A percentile compares a stretch with the other conserved stretches of the same genome.
Evolutionary conservation across 1,140 invertebrate genomes (phyloP).

Genomic region (Sinonovacula constricta): DNA sequence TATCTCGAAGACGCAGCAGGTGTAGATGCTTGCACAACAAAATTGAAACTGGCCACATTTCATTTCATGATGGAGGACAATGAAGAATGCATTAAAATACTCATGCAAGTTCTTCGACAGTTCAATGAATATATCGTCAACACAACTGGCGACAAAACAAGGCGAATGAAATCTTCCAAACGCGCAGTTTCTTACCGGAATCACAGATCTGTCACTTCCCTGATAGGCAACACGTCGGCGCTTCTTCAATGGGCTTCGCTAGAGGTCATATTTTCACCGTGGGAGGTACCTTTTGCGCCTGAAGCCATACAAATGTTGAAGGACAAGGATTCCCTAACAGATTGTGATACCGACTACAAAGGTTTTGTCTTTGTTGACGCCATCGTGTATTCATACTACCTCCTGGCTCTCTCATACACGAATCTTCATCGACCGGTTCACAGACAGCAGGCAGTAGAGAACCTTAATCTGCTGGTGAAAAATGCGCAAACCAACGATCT

Average conservation of each 20-base stretch:
- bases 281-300: conserved; percentile 43
- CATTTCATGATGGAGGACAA: conserved; percentile 45
- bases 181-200: conserved; percentile 18
- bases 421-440: conserved; percentile 43
- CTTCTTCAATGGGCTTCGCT: conserved; percentile 44
- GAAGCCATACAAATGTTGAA: conserved; percentile 51
- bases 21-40: conserved; percentile 28
- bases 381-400: conserved; percentile 42
- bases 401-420: conserved; percentile 38
- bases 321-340: conserved; percentile 30
- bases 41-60: conserved; percentile 43
- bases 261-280: conserved; percentile 26
- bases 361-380: conserved; percentile 48
- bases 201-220: conserved; percentile 43
- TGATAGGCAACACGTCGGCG: conserved; percentile 37
- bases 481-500: conserved; percentile 27
- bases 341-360: conserved; percentile 43
- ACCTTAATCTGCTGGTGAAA: conserved; percentile 38
- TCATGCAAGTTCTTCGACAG: conserved; percentile 45
- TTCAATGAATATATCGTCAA: conserved; percentile 49
- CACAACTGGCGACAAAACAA: conserved; percentile 46
- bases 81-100: conserved; percentile 46
- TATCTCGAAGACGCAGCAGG: conserved; percentile 35
- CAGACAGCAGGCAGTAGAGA: conserved; percentile 43
- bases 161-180: conserved; percentile 43